These are phyloP conservation scores for Antennarius maculatus DNA, from an alignment of 2,797 vertebrate species.

Conservation along the genomic window DNA sequence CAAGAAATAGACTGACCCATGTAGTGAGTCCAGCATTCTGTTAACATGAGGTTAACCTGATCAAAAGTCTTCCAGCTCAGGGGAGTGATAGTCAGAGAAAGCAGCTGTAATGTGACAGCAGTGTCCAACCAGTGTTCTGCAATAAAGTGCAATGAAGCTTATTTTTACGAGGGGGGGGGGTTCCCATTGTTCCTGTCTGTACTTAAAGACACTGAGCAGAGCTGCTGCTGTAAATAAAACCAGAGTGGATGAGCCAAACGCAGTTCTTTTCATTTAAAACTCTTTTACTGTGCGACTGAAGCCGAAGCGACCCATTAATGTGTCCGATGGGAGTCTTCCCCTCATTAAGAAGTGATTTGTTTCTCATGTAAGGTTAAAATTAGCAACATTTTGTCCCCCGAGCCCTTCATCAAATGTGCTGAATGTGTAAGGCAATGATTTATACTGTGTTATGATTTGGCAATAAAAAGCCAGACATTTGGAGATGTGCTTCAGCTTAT, in stretches of 20 bases:
- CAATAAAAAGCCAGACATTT: slow-evolving; percentile 42
- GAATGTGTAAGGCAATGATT: slow-evolving; percentile 33
- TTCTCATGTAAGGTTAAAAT: slow-evolving; percentile 49
- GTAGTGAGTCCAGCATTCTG: slow-evolving; percentile 1
- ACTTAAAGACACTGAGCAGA: slow-evolving; percentile 49
- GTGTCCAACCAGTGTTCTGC: slow-evolving; percentile 41
- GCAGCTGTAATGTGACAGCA: slow-evolving; percentile 54
- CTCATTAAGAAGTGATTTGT: slow-evolving; percentile 61
- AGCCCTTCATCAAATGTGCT: slow-evolving; percentile 22
- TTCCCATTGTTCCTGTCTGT: slow-evolving; percentile 69
- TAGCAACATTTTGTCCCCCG: slow-evolving; percentile 11
- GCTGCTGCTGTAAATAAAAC: slow-evolving; percentile 49
- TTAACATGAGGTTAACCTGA: slow-evolving; percentile 10
- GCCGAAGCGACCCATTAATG: slow-evolving; percentile 39
- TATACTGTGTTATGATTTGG: slow-evolving; percentile 36
- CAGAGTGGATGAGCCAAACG: slow-evolving; percentile 21
- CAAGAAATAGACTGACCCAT: no score
- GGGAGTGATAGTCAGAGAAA: slow-evolving; percentile 26
- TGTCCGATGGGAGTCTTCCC: slow-evolving; percentile 21
- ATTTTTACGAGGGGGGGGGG: slow-evolving; percentile 67
- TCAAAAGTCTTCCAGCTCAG: slow-evolving; percentile 29
- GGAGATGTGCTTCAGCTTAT: slow-evolving; percentile 44
- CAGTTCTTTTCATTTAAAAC: slow-evolving; percentile 31
- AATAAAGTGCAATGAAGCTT: slow-evolving; percentile 70
- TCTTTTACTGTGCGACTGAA: slow-evolving; percentile 35